Conservation (phyloP, 2,888 invertebrate genomes). For the Heliothis peltigera region DNA sequence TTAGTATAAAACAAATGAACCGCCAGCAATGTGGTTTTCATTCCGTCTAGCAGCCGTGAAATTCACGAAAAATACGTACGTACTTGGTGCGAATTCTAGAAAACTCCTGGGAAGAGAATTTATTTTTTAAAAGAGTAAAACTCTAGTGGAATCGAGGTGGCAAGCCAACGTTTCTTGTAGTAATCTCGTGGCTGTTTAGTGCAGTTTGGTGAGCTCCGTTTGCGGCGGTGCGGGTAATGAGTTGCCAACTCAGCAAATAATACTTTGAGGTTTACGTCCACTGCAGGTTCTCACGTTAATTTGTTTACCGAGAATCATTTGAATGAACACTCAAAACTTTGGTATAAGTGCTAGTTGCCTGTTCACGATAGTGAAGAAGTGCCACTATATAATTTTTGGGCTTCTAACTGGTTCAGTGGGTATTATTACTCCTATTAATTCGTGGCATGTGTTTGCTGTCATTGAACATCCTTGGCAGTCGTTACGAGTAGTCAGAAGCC, state of each 20-base stretch:
- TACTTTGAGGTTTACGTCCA: conserved; percentile 59
- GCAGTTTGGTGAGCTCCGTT: conserved; percentile 50
- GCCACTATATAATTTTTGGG: too few relatives aligned
- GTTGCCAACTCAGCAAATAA: conserved; percentile 64
- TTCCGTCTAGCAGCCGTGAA: conserved; percentile 31
- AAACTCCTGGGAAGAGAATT: conserved; percentile 57
- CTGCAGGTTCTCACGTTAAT: conserved; percentile 20
- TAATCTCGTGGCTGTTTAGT: conserved; percentile 56
- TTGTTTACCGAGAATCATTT: conserved; percentile 5
- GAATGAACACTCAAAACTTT: not conserved
- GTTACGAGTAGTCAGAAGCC: too few relatives aligned
- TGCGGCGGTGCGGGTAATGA: conserved; percentile 60
- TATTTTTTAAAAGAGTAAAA: conserved; percentile 62
- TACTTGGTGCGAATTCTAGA: conserved; percentile 27
- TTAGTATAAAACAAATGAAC: conserved; percentile 39
- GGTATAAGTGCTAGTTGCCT: not conserved
- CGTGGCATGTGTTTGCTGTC: too few relatives aligned
- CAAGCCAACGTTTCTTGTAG: conserved; percentile 50
- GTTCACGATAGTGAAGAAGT: not conserved
- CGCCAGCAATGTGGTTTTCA: conserved; percentile 15
- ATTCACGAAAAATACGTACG: conserved; percentile 58
- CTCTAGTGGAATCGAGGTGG: conserved; percentile 39
- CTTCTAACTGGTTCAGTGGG: too few relatives aligned
- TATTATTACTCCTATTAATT: too few relatives aligned
- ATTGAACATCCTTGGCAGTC: too few relatives aligned